Conservation (phyloP, 2,797 vertebrate genomes). For the Vultur gryphus region DNA sequence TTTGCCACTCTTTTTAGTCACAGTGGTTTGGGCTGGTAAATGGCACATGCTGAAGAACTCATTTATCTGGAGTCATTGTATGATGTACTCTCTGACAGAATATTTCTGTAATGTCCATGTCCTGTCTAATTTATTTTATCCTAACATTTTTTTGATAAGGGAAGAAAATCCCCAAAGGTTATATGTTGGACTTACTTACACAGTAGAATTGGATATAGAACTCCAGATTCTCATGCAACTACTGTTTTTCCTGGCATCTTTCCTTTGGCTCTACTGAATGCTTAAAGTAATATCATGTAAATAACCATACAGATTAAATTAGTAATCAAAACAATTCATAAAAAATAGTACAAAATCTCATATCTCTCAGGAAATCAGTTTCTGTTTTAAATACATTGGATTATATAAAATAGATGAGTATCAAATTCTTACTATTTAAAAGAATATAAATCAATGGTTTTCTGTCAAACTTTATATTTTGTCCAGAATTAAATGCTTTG, state of each 20-base stretch:
- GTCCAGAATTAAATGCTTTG: neutral
- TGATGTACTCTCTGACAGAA: neutral
- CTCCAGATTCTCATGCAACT: neutral
- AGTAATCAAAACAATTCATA: neutral
- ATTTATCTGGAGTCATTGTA: neutral
- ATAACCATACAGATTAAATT: neutral
- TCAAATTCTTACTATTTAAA: neutral
- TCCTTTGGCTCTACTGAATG: neutral
- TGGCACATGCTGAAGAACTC: neutral
- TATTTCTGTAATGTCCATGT: neutral
- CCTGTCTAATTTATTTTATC: neutral
- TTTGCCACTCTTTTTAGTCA: neutral
- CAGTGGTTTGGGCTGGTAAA: neutral
- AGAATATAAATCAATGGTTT: neutral
- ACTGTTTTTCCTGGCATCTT: slow-evolving; percentile 21
- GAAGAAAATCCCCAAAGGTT: neutral
- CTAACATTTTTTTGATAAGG: neutral
- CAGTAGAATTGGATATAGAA: slow-evolving; percentile 1
- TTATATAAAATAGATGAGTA: neutral
- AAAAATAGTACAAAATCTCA: neutral
- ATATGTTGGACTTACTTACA: neutral
- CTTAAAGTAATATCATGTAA: neutral
- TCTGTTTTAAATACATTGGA: neutral
- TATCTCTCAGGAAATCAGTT: neutral
- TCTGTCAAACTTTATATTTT: neutral